phyloP scores from a whole-genome alignment of 2,113 vertebrate species.

The Bambusicola thoracicus region DNA sequence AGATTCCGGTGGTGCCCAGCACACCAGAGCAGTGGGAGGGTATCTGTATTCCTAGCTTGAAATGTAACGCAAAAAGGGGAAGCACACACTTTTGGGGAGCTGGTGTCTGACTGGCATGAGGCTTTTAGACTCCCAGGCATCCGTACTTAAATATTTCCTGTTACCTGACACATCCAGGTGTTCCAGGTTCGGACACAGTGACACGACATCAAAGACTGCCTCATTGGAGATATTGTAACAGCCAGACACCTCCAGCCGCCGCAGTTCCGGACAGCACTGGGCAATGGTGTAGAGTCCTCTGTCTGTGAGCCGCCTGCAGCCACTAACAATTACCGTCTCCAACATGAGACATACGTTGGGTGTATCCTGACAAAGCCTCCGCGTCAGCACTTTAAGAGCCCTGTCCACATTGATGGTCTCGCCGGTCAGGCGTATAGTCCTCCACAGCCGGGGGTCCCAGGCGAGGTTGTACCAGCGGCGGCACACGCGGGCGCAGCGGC shows the following conservation, averaged over 20 bases:
- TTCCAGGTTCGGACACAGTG: constrained; percentile 94
- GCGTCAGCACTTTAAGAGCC: constrained; percentile 92
- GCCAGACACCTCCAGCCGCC: constrained; percentile 90
- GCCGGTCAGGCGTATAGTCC: constrained; percentile 88
- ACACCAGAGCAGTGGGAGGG: neutral
- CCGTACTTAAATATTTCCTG: neutral
- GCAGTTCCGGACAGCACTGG: constrained; percentile 94
- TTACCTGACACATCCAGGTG: constrained; percentile 97
- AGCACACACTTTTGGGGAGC: accelerated
- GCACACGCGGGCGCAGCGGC: constrained; percentile 92
- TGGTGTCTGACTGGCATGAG: neutral
- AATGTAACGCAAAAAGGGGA: neutral
- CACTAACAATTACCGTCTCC: constrained; percentile 90
- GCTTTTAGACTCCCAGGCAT: neutral
- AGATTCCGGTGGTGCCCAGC: neutral
- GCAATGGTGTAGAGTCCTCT: constrained; percentile 94
- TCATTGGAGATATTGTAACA: constrained; percentile 97
- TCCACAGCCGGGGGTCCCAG: constrained; percentile 96
- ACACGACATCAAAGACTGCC: constrained; percentile 94
- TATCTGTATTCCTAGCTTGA: neutral
- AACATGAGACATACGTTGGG: constrained; percentile 97
- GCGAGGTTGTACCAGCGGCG: constrained; percentile 97
- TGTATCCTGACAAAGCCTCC: constrained; percentile 96
- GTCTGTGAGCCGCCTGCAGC: constrained; percentile 96
- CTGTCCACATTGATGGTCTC: constrained; percentile 94